Base-by-base conservation (phyloP, 1,140 invertebrate species). In the Heliconius himera region DNA sequence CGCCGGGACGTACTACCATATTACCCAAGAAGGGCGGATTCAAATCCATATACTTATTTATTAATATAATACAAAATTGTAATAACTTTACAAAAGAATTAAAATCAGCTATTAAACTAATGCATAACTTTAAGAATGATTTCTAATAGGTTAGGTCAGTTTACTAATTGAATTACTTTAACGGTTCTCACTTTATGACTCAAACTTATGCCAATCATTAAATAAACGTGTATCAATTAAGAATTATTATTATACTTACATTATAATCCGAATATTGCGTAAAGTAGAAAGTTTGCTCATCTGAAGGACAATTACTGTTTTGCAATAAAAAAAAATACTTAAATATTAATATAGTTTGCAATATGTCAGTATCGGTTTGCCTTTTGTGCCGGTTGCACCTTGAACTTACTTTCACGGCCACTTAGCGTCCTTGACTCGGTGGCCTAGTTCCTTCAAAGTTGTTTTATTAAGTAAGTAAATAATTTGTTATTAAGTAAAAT, bases 291-390 rank as follows among this genome's bases (percentile, higher is more conserved):
- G 79, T 51, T 66, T 75, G 76, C 49, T 78, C 80, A 81, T 86
- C 80, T 72, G 73, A 83, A 85, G 82, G 81, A 81, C 83, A 79
- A 83, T 78, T 79, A 81, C 41, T 3, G 51, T 82, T 88, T 84
- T 82, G 82, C 77, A 85, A 86, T 82, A 74, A 16, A 76, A 74
- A 81, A 82, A 85, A 82, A 83, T 85, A 86, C 73, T 83, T 84
- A 77, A 81, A 70, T 73, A n/a, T 77, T 46, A 77, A 70, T 80
- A 77, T 79, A 81, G 83, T 83, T 88, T 76, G 81, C 73, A 81
- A 71, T 83, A 74, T 60, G 81, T 60, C 80, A 70, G 77, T 38
- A 60, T 56, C 73, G 66, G 18, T 36, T 77, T 76, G 74, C 33
- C 8, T 49, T 18, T 26, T 75, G 9, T 78, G 26, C 54, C 70